Evolutionary conservation across 2,888 invertebrate species (phyloP).

Genomic region (Metellina segmentata): DNA sequence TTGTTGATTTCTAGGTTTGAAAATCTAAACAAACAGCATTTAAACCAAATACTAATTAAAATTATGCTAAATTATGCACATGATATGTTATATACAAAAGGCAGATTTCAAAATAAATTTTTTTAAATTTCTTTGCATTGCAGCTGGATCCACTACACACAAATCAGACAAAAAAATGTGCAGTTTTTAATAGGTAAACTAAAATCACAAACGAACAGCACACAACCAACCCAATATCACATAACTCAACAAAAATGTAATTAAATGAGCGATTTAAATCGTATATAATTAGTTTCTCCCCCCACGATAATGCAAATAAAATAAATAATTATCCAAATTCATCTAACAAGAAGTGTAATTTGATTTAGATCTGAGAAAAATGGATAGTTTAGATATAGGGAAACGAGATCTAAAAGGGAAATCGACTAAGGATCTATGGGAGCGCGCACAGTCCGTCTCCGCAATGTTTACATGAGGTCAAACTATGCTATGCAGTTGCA

Average conservation of each 20-base stretch:
- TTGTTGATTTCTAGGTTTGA: conserved; percentile 23
- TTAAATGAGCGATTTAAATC: no score
- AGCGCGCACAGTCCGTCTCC: conserved; percentile 28
- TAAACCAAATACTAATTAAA: background rate
- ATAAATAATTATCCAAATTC: no score
- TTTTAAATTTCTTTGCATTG: background rate
- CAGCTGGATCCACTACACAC: no score
- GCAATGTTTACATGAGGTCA: conserved; percentile 70
- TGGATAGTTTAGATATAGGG: background rate
- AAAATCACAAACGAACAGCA: no score
- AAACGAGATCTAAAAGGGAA: conserved; percentile 21
- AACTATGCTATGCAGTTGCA: conserved; percentile 43
- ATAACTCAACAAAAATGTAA: no score
- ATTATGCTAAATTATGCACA: background rate
- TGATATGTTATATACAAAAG: background rate
- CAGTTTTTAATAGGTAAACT: no score
- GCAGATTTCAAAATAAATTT: background rate
- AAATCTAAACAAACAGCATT: conserved; percentile 28
- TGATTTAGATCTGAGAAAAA: background rate
- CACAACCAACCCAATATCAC: no score
- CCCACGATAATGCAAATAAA: no score
- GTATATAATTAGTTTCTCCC: no score
- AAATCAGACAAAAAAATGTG: no score
- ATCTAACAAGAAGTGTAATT: no score
- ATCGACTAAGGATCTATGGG: conserved; percentile 35